A percentile compares a stretch with the other conserved stretches of the same genome.
Evolutionary conservation across 2,888 invertebrate species (phyloP).

Genomic region (Pachymerium ferrugineum): DNA sequence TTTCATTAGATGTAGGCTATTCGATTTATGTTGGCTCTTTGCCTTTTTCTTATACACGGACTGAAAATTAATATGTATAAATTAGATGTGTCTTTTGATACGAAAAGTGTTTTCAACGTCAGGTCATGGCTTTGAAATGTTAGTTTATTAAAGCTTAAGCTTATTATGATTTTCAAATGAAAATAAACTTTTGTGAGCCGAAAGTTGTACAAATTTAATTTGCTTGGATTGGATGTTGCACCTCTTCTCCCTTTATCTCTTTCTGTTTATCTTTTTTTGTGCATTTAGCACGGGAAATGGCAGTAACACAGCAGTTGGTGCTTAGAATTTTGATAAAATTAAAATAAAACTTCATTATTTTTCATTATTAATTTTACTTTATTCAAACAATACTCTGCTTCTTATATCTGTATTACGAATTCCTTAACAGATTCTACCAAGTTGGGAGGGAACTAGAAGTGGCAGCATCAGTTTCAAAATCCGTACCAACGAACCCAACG

Average conservation of each 20-base stretch:
- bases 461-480: conserved; percentile 91
- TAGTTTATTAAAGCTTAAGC: background rate
- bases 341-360: background rate
- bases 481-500: conserved; percentile 90
- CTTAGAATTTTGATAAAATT: conserved; percentile 10
- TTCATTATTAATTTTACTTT: background rate
- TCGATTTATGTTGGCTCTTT: conserved; percentile 18
- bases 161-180: background rate
- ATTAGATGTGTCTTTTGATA: background rate
- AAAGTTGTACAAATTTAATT: background rate
- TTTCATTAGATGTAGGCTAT: conserved; percentile 7
- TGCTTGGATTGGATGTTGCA: background rate
- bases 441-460: conserved; percentile 81
- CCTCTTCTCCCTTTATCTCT: background rate
- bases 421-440: conserved; percentile 66
- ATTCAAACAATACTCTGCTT: no score
- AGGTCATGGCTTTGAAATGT: conserved; percentile 1
- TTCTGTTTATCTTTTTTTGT: background rate
- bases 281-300: conserved; percentile 10
- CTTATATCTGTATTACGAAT: no score
- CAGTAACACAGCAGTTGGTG: conserved; percentile 10
- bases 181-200: background rate
- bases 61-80: background rate
- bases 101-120: background rate
- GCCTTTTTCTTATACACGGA: background rate